A percentile compares a stretch with the other conserved stretches of the same genome.
Evolutionary conservation across 2,797 vertebrate species (phyloP).

Genomic region (Sparidentex hasta): DNA sequence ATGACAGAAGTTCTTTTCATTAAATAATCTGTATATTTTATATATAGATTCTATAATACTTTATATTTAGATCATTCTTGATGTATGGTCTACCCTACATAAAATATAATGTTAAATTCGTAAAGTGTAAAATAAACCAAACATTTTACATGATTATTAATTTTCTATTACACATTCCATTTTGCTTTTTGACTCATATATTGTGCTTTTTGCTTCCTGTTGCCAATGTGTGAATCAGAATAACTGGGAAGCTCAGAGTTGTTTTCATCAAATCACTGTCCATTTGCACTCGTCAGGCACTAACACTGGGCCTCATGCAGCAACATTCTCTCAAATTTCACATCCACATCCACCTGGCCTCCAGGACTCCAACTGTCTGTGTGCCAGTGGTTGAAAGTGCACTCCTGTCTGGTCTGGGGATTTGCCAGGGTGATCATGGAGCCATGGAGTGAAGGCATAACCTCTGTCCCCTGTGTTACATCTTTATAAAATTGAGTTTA

Average conservation of each 20-base stretch:
- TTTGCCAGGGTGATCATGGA: too few relatives aligned
- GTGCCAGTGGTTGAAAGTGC: too few relatives aligned
- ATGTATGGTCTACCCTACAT: not conserved
- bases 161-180: not conserved
- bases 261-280: constrained; percentile 4
- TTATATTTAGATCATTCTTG: not conserved
- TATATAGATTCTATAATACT: too few relatives aligned
- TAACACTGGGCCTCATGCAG: not conserved
- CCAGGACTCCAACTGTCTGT: too few relatives aligned
- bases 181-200: not conserved
- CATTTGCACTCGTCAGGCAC: constrained; percentile 2
- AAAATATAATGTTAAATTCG: not conserved
- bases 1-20: not conserved
- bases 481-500: too few relatives aligned
- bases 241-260: not conserved
- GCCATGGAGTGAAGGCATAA: too few relatives aligned
- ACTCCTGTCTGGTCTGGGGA: too few relatives aligned
- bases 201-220: not conserved
- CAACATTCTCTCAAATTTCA: too few relatives aligned
- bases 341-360: too few relatives aligned
- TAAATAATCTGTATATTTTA: not conserved
- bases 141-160: not conserved
- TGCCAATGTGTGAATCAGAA: not conserved
- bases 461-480: too few relatives aligned
- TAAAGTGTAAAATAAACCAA: not conserved